phyloP scores from a whole-genome alignment of 2,888 invertebrate genomes.

The Pherbina coryleti region DNA sequence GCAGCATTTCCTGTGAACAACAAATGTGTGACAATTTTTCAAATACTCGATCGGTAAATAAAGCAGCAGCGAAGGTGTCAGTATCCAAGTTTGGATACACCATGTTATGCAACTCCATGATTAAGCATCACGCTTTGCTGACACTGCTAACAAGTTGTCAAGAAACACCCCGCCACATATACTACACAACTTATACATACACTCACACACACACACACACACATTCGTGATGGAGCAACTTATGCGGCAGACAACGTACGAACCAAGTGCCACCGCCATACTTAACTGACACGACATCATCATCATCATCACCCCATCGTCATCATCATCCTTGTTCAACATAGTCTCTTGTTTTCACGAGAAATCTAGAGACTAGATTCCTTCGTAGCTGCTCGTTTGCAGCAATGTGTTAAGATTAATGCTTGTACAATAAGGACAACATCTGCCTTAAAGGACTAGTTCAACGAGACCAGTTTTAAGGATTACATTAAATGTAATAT shows the following conservation, averaged over 20 bases:
- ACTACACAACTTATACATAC: too few species aligned
- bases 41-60: not conserved
- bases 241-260: conserved; percentile 12
- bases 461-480: conserved; percentile 12
- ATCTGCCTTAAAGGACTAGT: not conserved
- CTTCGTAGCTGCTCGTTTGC: not conserved
- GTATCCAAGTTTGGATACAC: conserved; percentile 16
- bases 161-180: not conserved
- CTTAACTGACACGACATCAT: conserved; percentile 25
- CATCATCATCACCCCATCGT: not conserved
- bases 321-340: not conserved
- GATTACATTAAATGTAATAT: conserved; percentile 28
- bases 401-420: conserved; percentile 27
- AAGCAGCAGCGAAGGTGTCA: conserved; percentile 5
- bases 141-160: conserved; percentile 18
- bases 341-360: not conserved
- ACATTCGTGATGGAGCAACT: conserved; percentile 30
- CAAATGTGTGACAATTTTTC: conserved; percentile 26
- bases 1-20: not conserved
- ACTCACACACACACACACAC: not conserved
- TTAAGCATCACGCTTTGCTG: not conserved
- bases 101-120: conserved; percentile 1
- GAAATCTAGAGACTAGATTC: not conserved
- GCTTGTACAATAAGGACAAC: not conserved
- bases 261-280: not conserved